These are phyloP conservation scores for Poecilia latipinna DNA, from an alignment of 2,113 vertebrate genomes.

Conservation along the genomic window DNA sequence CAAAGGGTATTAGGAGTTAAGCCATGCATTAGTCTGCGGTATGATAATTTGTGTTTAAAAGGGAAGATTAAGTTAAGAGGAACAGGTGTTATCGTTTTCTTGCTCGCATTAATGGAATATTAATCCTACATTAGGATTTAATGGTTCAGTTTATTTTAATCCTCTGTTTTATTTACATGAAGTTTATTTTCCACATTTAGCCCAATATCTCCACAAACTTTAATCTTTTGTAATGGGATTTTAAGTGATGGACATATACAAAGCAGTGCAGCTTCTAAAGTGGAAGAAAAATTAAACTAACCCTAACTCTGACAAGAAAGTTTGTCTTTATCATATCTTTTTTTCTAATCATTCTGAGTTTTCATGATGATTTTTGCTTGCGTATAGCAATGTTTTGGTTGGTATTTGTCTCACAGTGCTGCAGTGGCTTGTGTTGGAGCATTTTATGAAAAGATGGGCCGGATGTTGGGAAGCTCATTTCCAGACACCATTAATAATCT, in stretches of 20 bases:
- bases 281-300: not conserved
- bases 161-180: slow-evolving; percentile 1
- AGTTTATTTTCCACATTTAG: too few relatives aligned
- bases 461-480: slow-evolving; percentile 97
- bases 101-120: slow-evolving; percentile 20
- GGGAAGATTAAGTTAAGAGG: slow-evolving; percentile 51
- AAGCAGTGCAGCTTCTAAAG: not conserved
- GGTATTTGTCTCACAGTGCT: slow-evolving; percentile 80
- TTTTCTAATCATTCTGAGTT: not conserved
- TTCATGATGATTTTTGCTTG: not conserved
- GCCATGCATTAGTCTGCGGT: slow-evolving; percentile 51
- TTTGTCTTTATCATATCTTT: not conserved
- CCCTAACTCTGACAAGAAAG: not conserved
- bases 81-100: slow-evolving; percentile 33
- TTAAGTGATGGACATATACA: not conserved
- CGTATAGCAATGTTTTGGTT: not conserved
- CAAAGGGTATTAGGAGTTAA: slow-evolving; percentile 52
- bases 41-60: slow-evolving; percentile 50
- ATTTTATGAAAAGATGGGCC: slow-evolving; percentile 99
- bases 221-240: not conserved
- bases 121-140: slow-evolving; percentile 9
- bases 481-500: slow-evolving; percentile 98
- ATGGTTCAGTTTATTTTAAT: not conserved
- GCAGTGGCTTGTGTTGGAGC: slow-evolving; percentile 97
- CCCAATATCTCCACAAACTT: not conserved